phyloP scores from a whole-genome alignment of 2,888 invertebrate genomes.

The Drosophila mimica region DNA sequence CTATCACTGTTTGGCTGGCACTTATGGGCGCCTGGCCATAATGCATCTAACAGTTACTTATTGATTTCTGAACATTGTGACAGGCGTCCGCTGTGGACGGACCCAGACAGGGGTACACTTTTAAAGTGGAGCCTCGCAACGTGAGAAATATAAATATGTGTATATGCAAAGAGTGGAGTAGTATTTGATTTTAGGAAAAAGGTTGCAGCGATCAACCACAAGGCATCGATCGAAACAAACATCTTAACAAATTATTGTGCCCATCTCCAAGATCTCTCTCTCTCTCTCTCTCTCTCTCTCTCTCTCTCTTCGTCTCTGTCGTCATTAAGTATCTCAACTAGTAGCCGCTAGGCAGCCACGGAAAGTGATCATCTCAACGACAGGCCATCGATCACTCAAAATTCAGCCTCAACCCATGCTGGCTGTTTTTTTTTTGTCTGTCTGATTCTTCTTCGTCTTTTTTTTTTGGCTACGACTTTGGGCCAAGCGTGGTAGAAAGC shows the following conservation, averaged over 20 bases:
- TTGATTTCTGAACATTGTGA: slow-evolving; percentile 55
- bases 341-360: slow-evolving; percentile 81
- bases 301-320: slow-evolving; percentile 8
- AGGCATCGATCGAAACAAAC: slow-evolving; percentile 59
- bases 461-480: slow-evolving; percentile 50
- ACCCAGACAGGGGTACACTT: slow-evolving; percentile 40
- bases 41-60: slow-evolving; percentile 51
- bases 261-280: slow-evolving; percentile 9
- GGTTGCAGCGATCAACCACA: slow-evolving; percentile 53
- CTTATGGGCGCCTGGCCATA: slow-evolving; percentile 62
- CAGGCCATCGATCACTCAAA: slow-evolving; percentile 79
- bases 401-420: slow-evolving; percentile 54
- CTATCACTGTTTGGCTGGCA: slow-evolving; percentile 30
- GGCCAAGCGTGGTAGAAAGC: slow-evolving; percentile 64
- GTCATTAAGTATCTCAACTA: slow-evolving; percentile 79
- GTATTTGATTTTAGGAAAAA: slow-evolving; percentile 18
- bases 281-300: background rate
- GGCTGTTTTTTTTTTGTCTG: slow-evolving; percentile 37
- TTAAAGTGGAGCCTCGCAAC: slow-evolving; percentile 55
- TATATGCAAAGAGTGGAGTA: slow-evolving; percentile 41
- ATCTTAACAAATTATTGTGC: slow-evolving; percentile 78
- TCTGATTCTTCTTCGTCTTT: background rate
- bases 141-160: slow-evolving; percentile 70
- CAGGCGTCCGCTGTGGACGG: slow-evolving; percentile 45
- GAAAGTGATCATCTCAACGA: slow-evolving; percentile 80